Conservation (phyloP, 64 coral and sea anemone genomes). For the Montipora sp. region DNA sequence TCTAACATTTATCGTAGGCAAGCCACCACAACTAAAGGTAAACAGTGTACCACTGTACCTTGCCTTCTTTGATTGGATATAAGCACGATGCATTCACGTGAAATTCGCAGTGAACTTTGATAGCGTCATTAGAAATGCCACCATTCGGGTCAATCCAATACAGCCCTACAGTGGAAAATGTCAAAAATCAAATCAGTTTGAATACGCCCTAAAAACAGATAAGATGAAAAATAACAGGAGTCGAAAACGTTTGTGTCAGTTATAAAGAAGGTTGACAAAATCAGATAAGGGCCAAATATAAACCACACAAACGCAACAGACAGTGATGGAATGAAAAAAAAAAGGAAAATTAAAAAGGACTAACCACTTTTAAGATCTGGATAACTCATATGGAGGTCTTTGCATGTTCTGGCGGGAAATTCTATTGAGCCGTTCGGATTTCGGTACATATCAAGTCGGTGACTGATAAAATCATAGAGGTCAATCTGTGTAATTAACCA, state of each 20-base stretch:
- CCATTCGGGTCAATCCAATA: slow-evolving; percentile 99
- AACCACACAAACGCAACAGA: neutral
- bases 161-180: slow-evolving; percentile 43
- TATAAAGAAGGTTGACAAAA: neutral
- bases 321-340: neutral
- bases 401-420: slow-evolving; percentile 65
- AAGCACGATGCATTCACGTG: slow-evolving; percentile 89
- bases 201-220: neutral
- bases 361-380: slow-evolving; percentile 49
- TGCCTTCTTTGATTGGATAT: slow-evolving; percentile 61
- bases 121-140: slow-evolving; percentile 84
- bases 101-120: slow-evolving; percentile 93
- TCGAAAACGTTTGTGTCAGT: neutral
- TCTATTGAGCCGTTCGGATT: slow-evolving; percentile 53
- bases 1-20: neutral
- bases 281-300: neutral
- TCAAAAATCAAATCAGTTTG: neutral
- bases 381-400: slow-evolving; percentile 74
- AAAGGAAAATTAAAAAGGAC: neutral
- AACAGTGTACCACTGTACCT: neutral
- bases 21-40: too few species aligned
- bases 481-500: slow-evolving; percentile 32
- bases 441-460: slow-evolving; percentile 53
- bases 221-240: neutral
- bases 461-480: slow-evolving; percentile 39